Conservation (phyloP, 1,140 invertebrate genomes). For the Berghia stephanieae region DNA sequence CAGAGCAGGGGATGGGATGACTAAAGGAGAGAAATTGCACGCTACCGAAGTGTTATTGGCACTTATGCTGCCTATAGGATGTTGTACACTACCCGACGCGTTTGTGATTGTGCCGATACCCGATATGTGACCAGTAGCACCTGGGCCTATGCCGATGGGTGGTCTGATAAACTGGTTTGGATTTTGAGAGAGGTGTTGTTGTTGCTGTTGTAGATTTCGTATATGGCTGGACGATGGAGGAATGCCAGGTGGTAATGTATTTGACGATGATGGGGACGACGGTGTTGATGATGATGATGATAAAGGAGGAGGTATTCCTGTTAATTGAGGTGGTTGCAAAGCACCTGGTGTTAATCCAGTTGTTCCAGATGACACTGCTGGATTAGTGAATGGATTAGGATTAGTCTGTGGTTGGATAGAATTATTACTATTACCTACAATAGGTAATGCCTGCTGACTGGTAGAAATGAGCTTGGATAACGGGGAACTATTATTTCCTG, state of each 20-base stretch:
- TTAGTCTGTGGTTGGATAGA: no score
- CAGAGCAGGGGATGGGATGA: slow-evolving; percentile 30
- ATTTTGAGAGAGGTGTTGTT: slow-evolving; percentile 34
- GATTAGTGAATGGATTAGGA: no score
- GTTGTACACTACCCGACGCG: no score
- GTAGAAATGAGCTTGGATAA: no score
- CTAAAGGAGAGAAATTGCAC: slow-evolving; percentile 21
- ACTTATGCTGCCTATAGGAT: no score
- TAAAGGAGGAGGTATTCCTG: slow-evolving; percentile 5
- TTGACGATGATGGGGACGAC: neutral
- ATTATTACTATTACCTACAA: no score
- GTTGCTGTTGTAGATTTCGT: slow-evolving; percentile 15
- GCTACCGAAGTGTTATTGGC: neutral
- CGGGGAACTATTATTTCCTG: no score
- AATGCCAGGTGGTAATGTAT: neutral
- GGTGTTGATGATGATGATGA: slow-evolving; percentile 24
- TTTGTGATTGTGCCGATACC: neutral
- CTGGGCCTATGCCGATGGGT: neutral
- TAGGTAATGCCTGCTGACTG: no score
- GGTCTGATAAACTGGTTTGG: slow-evolving; percentile 33
- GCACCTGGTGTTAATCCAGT: no score
- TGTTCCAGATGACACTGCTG: no score
- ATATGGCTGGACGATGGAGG: slow-evolving; percentile 9
- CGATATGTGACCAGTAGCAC: neutral
- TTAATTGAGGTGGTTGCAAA: slow-evolving; percentile 5